Evolutionary conservation across 2,797 vertebrate species (phyloP), one percentile per base, ranked within the genome.

Genomic region (Crypturellus tataupa): DNA sequence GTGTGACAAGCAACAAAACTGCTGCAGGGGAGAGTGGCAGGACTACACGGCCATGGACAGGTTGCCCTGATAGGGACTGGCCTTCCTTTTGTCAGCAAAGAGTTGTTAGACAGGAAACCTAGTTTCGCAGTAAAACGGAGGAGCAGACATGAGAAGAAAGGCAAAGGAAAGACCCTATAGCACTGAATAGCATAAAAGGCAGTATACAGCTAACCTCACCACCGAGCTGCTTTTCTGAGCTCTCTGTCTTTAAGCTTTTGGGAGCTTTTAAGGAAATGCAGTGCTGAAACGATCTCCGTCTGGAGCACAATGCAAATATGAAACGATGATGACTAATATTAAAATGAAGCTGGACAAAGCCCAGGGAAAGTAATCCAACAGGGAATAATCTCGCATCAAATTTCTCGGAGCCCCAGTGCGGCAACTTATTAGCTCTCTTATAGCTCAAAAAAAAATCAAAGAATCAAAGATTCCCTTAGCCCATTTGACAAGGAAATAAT

Each of bases 261-360:
- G 39, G 27, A 71, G 44, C 1, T 58, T 87, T 85, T 85, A 62
- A 91, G 37, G 62, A 85, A 92, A 89, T 24, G 46, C 20, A 72
- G 79, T 0, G 1, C 31, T 67, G 29, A 95, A 82, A 59, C 33
- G 14, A 72, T 49, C 69, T 12, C 79, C 86, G 40, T 71, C 69
- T 85, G 42, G 35, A 83, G 23, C 46, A 69, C 63, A 81, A 89
- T 53, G 59, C 59, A 93, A 94, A 92, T 80, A 91, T 11, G 20
- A 91, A 91, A 83, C 68, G 70, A 67, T 79, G 81, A 89, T 95
- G 86, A 70, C 68, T 85, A 94, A 92, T 87, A 92, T 83, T 87
- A 87, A 95, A 94, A 94, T 72, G 39, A 95, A 90, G 59, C 65
- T 20, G 90, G 91, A 92, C 90, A 95, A 92, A 94, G 42, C 76